Percentiles rank a stretch among this genome's conserved stretches.
These are phyloP conservation scores for Eurois occulta DNA, from an alignment of 2,888 invertebrate genomes.

Conservation along the genomic window DNA sequence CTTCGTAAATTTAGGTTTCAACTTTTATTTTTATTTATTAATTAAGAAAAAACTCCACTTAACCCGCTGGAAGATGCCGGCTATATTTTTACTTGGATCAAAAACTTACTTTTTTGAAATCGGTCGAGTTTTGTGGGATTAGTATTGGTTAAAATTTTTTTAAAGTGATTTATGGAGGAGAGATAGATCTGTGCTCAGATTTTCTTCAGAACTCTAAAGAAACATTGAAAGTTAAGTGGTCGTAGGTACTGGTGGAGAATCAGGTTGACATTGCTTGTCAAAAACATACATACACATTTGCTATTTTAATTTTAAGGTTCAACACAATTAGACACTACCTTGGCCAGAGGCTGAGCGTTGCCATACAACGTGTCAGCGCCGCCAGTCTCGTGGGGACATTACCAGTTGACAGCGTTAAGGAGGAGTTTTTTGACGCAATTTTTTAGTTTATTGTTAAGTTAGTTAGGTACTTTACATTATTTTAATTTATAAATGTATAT, in stretches of 20 bases:
- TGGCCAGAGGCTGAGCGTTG: neutral
- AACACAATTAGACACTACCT: neutral
- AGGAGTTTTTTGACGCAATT: too few species aligned
- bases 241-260: neutral
- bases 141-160: constrained; percentile 31
- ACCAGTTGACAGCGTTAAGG: too few species aligned
- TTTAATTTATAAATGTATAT: too few species aligned
- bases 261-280: neutral
- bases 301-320: neutral
- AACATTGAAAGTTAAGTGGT: neutral
- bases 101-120: constrained; percentile 48
- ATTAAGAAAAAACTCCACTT: constrained; percentile 54
- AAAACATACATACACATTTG: neutral
- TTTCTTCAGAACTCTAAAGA: neutral
- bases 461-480: too few species aligned
- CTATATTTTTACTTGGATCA: constrained; percentile 44
- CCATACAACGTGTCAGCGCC: too few species aligned
- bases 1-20: constrained; percentile 56
- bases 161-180: neutral
- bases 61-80: constrained; percentile 9
- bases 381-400: too few species aligned
- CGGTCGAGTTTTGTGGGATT: constrained; percentile 32
- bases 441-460: too few species aligned
- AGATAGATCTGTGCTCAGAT: neutral
- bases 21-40: constrained; percentile 59